Percentiles rank a stretch among this genome's conserved stretches.
Conservation (phyloP, 2,888 invertebrate genomes). For the Mactromeris polynyma region DNA sequence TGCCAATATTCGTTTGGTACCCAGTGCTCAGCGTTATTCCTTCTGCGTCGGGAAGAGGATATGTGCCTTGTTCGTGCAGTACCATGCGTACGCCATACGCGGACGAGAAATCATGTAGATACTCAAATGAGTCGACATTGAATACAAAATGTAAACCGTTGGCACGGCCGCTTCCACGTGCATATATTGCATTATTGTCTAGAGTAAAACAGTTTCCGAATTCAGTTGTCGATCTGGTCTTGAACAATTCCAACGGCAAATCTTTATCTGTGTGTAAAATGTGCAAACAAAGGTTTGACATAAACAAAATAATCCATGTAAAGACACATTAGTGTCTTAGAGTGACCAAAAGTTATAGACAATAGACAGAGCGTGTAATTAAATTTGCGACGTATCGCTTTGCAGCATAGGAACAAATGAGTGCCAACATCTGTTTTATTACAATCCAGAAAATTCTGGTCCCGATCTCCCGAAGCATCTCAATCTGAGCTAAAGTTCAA, state of each 20-base stretch:
- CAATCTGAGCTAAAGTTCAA: too few relatives aligned
- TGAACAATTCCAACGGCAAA: neutral
- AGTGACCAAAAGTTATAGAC: too few relatives aligned
- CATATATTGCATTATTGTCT: neutral
- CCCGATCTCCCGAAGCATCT: too few relatives aligned
- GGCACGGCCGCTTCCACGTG: neutral
- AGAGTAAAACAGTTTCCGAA: conserved; percentile 34
- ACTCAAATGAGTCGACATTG: conserved; percentile 3
- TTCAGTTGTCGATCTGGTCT: neutral
- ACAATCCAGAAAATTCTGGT: too few relatives aligned
- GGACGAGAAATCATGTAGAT: conserved; percentile 7
- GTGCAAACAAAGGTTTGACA: too few relatives aligned
- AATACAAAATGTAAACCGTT: neutral
- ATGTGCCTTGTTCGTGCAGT: conserved; percentile 24
- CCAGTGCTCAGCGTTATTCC: neutral
- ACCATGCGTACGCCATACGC: conserved; percentile 23
- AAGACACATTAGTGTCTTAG: too few relatives aligned
- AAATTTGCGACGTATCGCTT: too few relatives aligned
- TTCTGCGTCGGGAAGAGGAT: conserved; percentile 21
- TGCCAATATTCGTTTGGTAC: conserved; percentile 9
- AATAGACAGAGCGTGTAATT: too few relatives aligned
- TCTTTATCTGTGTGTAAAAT: neutral
- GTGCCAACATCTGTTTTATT: too few relatives aligned
- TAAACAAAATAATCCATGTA: too few relatives aligned
- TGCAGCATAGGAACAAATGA: too few relatives aligned